Evolutionary conservation across 2,888 invertebrate species (phyloP).

Genomic region (Archips xylosteana): DNA sequence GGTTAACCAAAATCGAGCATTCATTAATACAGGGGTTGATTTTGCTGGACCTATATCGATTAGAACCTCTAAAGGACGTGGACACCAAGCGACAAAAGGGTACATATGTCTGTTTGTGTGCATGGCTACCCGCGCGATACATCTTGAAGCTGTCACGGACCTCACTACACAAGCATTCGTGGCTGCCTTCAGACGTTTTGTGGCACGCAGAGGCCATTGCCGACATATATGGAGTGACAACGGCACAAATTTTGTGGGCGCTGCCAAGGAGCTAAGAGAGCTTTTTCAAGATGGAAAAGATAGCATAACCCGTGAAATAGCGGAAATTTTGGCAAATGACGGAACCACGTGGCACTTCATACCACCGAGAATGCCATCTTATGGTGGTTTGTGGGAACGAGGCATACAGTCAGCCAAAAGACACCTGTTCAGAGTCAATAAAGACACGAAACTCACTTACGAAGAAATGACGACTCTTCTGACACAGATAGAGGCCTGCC

Average conservation of each 20-base stretch:
- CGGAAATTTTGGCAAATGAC: conserved; percentile 36
- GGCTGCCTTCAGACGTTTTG: conserved; percentile 6
- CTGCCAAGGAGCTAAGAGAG: conserved; percentile 38
- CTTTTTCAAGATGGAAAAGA: conserved; percentile 24
- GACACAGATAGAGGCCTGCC: too few species aligned
- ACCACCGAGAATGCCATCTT: too few species aligned
- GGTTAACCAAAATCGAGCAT: conserved; percentile 32
- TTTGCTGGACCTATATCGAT: not conserved
- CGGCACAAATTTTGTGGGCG: conserved; percentile 46
- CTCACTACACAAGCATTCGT: conserved; percentile 1
- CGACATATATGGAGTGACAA: conserved; percentile 46
- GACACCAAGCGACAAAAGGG: not conserved
- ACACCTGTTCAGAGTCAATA: too few species aligned
- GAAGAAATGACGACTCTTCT: too few species aligned
- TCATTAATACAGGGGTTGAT: conserved; percentile 1
- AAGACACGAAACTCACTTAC: too few species aligned
- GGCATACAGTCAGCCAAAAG: too few species aligned
- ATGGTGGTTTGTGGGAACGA: too few species aligned
- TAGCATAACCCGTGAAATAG: conserved; percentile 32
- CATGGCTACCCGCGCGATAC: not conserved
- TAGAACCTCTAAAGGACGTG: conserved; percentile 2
- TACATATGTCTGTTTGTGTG: conserved; percentile 1
- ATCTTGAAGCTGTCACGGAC: not conserved
- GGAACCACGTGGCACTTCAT: conserved; percentile 17
- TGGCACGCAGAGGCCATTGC: conserved; percentile 39